phyloP scores from a whole-genome alignment of 1,140 invertebrate species.

The Holotrichia oblita region DNA sequence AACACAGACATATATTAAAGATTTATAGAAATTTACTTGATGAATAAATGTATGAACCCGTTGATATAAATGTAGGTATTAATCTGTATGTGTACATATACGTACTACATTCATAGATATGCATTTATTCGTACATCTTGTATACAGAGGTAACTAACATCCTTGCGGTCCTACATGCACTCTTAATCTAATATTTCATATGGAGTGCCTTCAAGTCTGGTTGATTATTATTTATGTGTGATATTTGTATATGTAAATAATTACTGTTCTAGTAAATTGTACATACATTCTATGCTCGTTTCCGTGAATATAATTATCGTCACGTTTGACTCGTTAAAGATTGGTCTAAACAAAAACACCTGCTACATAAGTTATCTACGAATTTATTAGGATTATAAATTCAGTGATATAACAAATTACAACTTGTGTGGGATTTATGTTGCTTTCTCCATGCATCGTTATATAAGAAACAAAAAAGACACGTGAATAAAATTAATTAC shows the following conservation, averaged over 20 bases:
- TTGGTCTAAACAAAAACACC: not conserved
- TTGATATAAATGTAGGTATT: not conserved
- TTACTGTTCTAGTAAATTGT: slow-evolving; percentile 22
- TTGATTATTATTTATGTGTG: slow-evolving; percentile 26
- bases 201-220: not conserved
- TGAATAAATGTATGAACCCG: slow-evolving; percentile 11
- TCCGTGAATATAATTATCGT: slow-evolving; percentile 9
- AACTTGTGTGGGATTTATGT: too few relatives aligned
- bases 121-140: not conserved
- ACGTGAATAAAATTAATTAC: too few relatives aligned
- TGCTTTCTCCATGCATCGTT: too few relatives aligned
- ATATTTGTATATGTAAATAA: slow-evolving; percentile 27
- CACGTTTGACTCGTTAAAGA: not conserved
- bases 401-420: not conserved
- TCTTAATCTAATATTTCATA: not conserved
- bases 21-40: not conserved
- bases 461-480: too few relatives aligned
- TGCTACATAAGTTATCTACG: not conserved
- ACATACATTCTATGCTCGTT: not conserved
- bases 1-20: slow-evolving; percentile 22
- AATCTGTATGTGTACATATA: not conserved
- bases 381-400: not conserved
- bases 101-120: not conserved
- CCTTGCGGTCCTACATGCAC: not conserved
- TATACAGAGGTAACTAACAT: not conserved